Conservation (phyloP, 2,797 vertebrate species). For the Pelodytes ibericus region DNA sequence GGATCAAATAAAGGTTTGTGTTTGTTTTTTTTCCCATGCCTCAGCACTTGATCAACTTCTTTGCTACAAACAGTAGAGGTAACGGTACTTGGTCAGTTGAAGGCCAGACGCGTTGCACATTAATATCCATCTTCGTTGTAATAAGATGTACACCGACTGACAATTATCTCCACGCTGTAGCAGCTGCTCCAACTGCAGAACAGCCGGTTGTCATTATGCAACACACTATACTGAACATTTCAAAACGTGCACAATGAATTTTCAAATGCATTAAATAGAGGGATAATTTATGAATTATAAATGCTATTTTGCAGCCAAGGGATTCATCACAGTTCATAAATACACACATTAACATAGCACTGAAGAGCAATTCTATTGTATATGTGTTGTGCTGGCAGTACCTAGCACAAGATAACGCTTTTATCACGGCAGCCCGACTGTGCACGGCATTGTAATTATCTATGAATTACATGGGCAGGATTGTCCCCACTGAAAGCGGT, state of each 20-base stretch:
- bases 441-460: slow-evolving; percentile 30
- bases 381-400: slow-evolving; percentile 23
- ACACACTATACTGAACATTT: slow-evolving; percentile 43
- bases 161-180: slow-evolving; percentile 39
- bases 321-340: slow-evolving; percentile 42
- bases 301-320: slow-evolving; percentile 48
- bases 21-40: no score
- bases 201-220: slow-evolving; percentile 52
- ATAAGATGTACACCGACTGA: slow-evolving; percentile 43
- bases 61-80: no score
- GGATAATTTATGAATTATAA: slow-evolving; percentile 55
- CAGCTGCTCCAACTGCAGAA: slow-evolving; percentile 47
- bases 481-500: slow-evolving; percentile 21
- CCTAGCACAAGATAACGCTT: slow-evolving; percentile 39
- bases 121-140: slow-evolving; percentile 31
- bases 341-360: slow-evolving; percentile 43
- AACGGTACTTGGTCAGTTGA: slow-evolving; percentile 28
- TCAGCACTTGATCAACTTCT: no score
- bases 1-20: no score
- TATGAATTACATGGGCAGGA: slow-evolving; percentile 10
- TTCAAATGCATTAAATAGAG: slow-evolving; percentile 51
- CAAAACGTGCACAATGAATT: slow-evolving; percentile 47
- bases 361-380: slow-evolving; percentile 39
- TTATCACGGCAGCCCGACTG: slow-evolving; percentile 3
- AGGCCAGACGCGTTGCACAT: slow-evolving; percentile 6